Evolutionary conservation across 2,113 vertebrate genomes (phyloP).

Genomic region (Brevimyrus niger): DNA sequence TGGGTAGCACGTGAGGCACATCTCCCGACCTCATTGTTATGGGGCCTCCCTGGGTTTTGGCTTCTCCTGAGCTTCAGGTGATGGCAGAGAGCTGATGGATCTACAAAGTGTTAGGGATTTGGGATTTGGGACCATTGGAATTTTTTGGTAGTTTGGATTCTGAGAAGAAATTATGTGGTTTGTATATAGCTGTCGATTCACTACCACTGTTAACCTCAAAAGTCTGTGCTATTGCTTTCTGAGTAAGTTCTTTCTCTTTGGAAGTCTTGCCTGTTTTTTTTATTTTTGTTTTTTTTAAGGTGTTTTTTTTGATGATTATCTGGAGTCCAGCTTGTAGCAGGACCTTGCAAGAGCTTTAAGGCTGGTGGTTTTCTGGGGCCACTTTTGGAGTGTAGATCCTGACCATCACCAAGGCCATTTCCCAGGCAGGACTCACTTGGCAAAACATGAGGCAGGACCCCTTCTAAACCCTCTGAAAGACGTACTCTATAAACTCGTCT

Average conservation of each 20-base stretch:
- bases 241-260: neutral
- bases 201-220: neutral
- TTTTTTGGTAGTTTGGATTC: neutral
- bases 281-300: too few species aligned
- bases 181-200: neutral
- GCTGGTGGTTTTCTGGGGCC: neutral
- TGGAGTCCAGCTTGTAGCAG: neutral
- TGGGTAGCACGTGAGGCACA: neutral
- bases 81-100: neutral
- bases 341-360: neutral
- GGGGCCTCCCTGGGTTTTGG: neutral
- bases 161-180: neutral
- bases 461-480: neutral
- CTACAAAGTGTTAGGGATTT: neutral
- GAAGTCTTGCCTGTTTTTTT: neutral
- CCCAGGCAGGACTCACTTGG: neutral
- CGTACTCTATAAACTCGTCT: neutral
- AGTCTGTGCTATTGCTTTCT: neutral
- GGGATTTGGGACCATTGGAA: neutral
- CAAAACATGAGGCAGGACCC: neutral
- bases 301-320: neutral
- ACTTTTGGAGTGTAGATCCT: neutral
- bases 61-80: neutral
- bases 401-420: neutral
- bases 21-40: neutral